These are phyloP conservation scores for Epizoanthus scotinus DNA, from an alignment of 92 coral and sea anemone genomes.

Conservation along the genomic window DNA sequence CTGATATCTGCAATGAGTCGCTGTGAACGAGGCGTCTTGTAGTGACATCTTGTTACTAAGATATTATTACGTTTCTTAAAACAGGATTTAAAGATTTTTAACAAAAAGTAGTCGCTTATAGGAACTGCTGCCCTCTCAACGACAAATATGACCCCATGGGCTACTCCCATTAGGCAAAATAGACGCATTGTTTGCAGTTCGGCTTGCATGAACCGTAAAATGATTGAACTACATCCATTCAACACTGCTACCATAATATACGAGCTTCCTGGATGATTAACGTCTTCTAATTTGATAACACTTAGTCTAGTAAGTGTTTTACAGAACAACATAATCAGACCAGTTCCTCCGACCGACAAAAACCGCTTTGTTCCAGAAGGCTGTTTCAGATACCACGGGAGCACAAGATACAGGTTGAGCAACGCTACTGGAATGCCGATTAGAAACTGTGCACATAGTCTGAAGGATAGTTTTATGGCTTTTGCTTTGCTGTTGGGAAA, in stretches of 20 bases:
- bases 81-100: background rate
- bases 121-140: background rate
- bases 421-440: background rate
- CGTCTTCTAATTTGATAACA: conserved; percentile 6
- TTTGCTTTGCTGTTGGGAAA: background rate
- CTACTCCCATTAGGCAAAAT: conserved; percentile 16
- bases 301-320: conserved; percentile 16
- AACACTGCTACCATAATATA: conserved; percentile 19
- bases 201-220: conserved; percentile 29
- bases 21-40: conserved; percentile 21
- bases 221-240: conserved; percentile 3
- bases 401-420: background rate
- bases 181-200: conserved; percentile 17
- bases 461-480: conserved; percentile 2
- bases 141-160: conserved; percentile 12
- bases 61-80: background rate
- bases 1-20: conserved; percentile 43
- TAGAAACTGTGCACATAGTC: conserved; percentile 27
- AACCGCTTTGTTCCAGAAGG: background rate
- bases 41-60: background rate
- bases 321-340: background rate
- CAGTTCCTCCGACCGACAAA: background rate
- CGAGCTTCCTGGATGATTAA: conserved; percentile 44
- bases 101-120: background rate
- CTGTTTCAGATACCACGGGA: background rate